phyloP scores from a whole-genome alignment of 2,888 invertebrate species.

The Tethea ocularis region DNA sequence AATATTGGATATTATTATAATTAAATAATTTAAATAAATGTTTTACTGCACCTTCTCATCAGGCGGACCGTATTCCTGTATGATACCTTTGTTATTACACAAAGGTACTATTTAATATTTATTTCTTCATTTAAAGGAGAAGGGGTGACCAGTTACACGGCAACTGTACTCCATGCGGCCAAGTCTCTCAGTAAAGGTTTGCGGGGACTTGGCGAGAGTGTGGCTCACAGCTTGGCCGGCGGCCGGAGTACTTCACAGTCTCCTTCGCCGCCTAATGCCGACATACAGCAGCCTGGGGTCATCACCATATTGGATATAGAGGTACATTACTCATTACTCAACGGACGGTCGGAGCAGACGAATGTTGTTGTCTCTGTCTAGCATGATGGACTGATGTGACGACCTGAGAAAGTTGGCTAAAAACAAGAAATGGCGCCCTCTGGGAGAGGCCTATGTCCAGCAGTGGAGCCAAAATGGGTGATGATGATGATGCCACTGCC shows the following conservation, averaged over 20 bases:
- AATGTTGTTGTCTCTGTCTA: no score
- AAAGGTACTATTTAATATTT: conserved; percentile 3
- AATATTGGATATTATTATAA: no score
- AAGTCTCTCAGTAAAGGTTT: conserved; percentile 96
- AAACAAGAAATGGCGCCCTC: no score
- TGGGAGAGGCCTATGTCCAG: no score
- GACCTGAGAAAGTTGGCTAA: no score
- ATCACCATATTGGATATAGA: conserved; percentile 94
- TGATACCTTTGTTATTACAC: conserved; percentile 7
- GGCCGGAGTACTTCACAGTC: conserved; percentile 80
- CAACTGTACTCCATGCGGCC: conserved; percentile 96
- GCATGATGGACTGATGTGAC: no score
- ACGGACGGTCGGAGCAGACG: no score
- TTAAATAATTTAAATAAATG: no score
- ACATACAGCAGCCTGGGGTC: conserved; percentile 92
- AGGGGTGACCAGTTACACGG: conserved; percentile 94
- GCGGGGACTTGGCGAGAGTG: conserved; percentile 94
- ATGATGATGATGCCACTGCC: no score
- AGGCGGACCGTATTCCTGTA: no score
- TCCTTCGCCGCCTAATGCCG: conserved; percentile 76
- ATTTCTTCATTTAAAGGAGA: conserved; percentile 76
- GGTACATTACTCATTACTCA: conserved; percentile 59
- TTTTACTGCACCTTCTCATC: no score
- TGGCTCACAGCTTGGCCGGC: conserved; percentile 95
- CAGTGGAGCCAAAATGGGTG: no score